Conservation (phyloP, 2,113 vertebrate species). For the Pontoporia blainvillei region DNA sequence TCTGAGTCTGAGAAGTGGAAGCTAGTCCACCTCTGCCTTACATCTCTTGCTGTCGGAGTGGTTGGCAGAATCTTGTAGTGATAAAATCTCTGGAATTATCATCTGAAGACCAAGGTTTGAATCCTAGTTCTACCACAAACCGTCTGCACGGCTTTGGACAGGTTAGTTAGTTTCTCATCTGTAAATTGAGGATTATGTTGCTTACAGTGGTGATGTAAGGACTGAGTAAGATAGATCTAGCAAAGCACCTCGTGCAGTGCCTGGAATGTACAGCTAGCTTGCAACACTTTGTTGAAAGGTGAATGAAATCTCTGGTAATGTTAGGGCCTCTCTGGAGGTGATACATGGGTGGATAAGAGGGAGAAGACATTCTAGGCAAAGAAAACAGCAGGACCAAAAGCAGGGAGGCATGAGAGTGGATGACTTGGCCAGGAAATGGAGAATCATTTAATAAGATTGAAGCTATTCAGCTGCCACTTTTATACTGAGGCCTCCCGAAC, state of each 20-base stretch:
- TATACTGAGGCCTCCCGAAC: conserved; percentile 1
- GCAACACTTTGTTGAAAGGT: not conserved
- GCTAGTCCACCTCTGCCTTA: not conserved
- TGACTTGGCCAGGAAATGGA: conserved; percentile 11
- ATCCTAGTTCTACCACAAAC: not conserved
- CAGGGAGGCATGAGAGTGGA: not conserved
- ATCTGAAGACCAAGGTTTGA: not conserved
- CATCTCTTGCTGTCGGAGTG: not conserved
- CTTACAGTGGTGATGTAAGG: not conserved
- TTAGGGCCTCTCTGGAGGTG: not conserved
- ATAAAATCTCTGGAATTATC: not conserved
- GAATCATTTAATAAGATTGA: conserved; percentile 54
- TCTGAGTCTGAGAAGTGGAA: conserved; percentile 20
- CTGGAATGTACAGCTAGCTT: not conserved
- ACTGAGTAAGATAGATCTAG: not conserved
- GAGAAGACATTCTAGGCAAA: not conserved
- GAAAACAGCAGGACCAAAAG: not conserved
- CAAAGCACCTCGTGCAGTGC: not conserved
- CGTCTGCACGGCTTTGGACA: not conserved
- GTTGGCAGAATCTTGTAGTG: not conserved
- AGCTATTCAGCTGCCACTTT: conserved; percentile 7
- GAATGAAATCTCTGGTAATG: not conserved
- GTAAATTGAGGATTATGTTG: not conserved
- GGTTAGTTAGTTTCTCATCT: not conserved
- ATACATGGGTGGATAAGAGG: not conserved